Percentiles rank a stretch among this genome's conserved stretches.
These are phyloP conservation scores for Oligia strigilis DNA, from an alignment of 2,888 invertebrate genomes.

Conservation along the genomic window DNA sequence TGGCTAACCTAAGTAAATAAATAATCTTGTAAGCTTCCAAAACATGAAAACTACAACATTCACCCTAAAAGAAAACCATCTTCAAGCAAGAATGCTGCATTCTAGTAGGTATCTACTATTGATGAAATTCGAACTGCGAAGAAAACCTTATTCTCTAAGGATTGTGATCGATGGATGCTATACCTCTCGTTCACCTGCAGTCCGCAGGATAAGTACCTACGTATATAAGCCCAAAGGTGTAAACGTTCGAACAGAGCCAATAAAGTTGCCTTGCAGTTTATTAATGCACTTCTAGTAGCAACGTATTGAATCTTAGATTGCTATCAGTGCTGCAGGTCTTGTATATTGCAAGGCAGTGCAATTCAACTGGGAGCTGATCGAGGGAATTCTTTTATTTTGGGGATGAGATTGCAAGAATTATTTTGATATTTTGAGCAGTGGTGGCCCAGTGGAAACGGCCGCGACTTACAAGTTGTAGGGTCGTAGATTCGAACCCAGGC, in stretches of 20 bases:
- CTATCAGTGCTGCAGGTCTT: slow-evolving; percentile 21
- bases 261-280: slow-evolving; percentile 56
- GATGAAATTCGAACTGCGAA: slow-evolving; percentile 43
- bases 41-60: background rate
- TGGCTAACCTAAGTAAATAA: background rate
- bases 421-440: background rate
- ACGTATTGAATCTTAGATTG: slow-evolving; percentile 51
- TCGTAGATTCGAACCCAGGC: background rate
- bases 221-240: slow-evolving; percentile 49
- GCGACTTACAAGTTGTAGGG: background rate
- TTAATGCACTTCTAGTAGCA: slow-evolving; percentile 51
- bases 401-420: background rate
- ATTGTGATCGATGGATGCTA: slow-evolving; percentile 53
- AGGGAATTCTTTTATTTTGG: slow-evolving; percentile 1
- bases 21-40: background rate
- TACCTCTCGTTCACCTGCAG: slow-evolving; percentile 43
- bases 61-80: background rate
- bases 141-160: slow-evolving; percentile 55
- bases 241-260: slow-evolving; percentile 47
- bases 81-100: slow-evolving; percentile 20
- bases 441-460: background rate
- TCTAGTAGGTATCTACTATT: slow-evolving; percentile 13
- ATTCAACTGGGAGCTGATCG: background rate
- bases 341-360: slow-evolving; percentile 12
- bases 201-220: slow-evolving; percentile 35